These are phyloP conservation scores for Apostichopus leukothele DNA, from an alignment of 53 echinoderm and acorn worm genomes.

Conservation along the genomic window DNA sequence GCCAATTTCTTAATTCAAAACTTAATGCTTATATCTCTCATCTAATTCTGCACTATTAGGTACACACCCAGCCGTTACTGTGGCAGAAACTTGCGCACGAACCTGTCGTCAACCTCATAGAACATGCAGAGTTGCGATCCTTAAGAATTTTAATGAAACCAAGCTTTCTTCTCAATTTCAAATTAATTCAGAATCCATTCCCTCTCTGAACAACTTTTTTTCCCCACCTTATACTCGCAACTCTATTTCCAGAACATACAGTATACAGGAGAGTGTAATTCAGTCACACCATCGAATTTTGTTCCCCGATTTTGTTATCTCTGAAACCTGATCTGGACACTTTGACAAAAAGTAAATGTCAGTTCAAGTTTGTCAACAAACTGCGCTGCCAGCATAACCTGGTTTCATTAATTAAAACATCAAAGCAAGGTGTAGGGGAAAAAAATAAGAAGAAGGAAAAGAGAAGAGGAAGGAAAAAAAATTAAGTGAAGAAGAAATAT, in stretches of 20 bases:
- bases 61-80: background rate
- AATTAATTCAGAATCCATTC: background rate
- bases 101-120: background rate
- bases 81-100: background rate
- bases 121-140: background rate
- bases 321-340: background rate
- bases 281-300: no score
- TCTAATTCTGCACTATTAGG: background rate
- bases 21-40: background rate
- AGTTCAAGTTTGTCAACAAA: slow-evolving; percentile 14
- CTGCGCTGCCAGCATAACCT: background rate
- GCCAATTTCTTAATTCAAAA: background rate
- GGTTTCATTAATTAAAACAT: slow-evolving; percentile 1
- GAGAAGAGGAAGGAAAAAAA: no score
- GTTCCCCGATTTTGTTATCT: no score
- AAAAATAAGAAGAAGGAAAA: no score
- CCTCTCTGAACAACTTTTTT: background rate
- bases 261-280: no score
- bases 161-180: background rate
- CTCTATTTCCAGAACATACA: no score
- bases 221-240: background rate
- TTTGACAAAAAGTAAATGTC: slow-evolving; percentile 3
- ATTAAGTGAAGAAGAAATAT: no score
- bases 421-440: no score
- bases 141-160: slow-evolving; percentile 11